These are phyloP conservation scores for Archips crataeganus DNA, from an alignment of 2,888 invertebrate genomes.

Conservation along the genomic window DNA sequence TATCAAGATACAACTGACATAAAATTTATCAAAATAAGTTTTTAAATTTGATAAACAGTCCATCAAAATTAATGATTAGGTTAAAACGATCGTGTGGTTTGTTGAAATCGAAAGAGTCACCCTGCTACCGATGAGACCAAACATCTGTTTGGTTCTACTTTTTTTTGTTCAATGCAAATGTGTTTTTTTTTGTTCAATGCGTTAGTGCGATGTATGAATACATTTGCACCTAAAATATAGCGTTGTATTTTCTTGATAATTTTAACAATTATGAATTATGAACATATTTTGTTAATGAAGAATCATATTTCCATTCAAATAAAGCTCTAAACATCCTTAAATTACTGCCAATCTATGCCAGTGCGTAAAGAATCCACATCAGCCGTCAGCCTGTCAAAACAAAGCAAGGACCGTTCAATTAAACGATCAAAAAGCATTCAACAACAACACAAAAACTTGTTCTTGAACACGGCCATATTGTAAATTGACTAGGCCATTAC, in stretches of 20 bases:
- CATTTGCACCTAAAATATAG: no score
- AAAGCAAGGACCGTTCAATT: slow-evolving; percentile 50
- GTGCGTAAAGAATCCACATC: slow-evolving; percentile 1
- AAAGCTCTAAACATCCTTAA: not conserved
- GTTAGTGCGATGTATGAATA: no score
- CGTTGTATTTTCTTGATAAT: not conserved
- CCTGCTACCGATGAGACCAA: not conserved
- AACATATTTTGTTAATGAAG: not conserved
- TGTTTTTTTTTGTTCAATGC: not conserved
- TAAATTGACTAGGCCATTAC: slow-evolving; percentile 59
- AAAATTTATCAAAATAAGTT: not conserved
- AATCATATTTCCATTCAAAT: no score
- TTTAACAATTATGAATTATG: no score
- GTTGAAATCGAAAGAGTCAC: not conserved
- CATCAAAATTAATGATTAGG: not conserved
- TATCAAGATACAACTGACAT: slow-evolving; percentile 1
- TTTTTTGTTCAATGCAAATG: not conserved
- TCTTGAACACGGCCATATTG: slow-evolving; percentile 47
- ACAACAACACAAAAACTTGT: slow-evolving; percentile 54
- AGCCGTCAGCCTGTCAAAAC: slow-evolving; percentile 26
- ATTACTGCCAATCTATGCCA: slow-evolving; percentile 2
- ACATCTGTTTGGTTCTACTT: not conserved
- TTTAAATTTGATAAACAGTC: not conserved
- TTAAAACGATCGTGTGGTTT: not conserved
- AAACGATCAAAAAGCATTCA: slow-evolving; percentile 55